A percentile compares a stretch with the other conserved stretches of the same genome.
phyloP scores from a whole-genome alignment of 2,113 vertebrate genomes.

The Plectropomus leopardus region DNA sequence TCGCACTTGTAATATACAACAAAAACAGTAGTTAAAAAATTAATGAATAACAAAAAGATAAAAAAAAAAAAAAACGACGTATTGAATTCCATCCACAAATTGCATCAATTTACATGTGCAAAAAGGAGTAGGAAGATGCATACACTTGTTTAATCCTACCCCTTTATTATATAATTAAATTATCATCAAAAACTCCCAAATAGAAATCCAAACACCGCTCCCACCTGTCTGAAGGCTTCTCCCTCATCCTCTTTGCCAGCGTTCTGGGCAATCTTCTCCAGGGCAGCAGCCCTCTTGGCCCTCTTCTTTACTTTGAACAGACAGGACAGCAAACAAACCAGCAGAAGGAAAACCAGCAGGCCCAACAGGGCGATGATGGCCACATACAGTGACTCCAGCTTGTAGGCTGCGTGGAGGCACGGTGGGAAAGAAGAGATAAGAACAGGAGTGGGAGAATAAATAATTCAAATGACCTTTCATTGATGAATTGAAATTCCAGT shows the following conservation, averaged over 20 bases:
- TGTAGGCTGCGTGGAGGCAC: constrained; percentile 73
- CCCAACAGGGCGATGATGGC: constrained; percentile 84
- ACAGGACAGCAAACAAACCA: constrained; percentile 85
- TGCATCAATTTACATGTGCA: too few relatives aligned
- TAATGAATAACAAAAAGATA: too few relatives aligned
- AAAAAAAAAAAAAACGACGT: too few relatives aligned
- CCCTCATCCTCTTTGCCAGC: constrained; percentile 86
- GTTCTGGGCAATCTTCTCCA: constrained; percentile 83
- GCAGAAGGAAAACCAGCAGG: constrained; percentile 83
- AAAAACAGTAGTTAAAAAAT: too few relatives aligned
- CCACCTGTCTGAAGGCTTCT: constrained; percentile 85
- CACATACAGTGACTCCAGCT: constrained; percentile 80
- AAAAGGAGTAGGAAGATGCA: too few relatives aligned
- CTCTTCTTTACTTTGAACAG: constrained; percentile 85
- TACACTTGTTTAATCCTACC: too few relatives aligned
- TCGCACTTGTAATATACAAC: too few relatives aligned
- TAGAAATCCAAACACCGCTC: too few relatives aligned
- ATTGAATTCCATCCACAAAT: too few relatives aligned
- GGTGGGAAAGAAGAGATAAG: constrained; percentile 21
- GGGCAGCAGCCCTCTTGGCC: constrained; percentile 79
- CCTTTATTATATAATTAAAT: too few relatives aligned
- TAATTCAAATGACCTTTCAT: constrained; percentile 55
- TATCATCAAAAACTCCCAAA: too few relatives aligned
- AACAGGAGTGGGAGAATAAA: constrained; percentile 32
- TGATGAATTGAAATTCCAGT: constrained; percentile 28